A percentile compares a stretch with the other conserved stretches of the same genome.
phyloP scores from a whole-genome alignment of 2,888 invertebrate species.

The Argynnis bischoffii region DNA sequence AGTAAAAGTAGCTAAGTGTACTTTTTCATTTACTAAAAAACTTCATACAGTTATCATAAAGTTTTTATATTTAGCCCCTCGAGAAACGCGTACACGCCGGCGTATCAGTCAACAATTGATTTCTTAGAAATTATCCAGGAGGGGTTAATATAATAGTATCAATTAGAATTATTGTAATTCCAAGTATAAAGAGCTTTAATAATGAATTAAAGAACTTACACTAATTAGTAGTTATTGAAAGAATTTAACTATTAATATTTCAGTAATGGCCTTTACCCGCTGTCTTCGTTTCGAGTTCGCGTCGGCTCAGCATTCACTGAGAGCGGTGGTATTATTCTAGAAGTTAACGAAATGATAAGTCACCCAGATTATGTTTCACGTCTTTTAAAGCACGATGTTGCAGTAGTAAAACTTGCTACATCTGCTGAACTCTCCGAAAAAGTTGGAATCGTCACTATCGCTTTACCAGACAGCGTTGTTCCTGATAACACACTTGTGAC shows the following conservation, averaged over 20 bases:
- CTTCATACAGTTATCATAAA: too few species aligned
- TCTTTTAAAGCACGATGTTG: background rate
- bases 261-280: background rate
- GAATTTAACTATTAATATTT: background rate
- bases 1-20: too few species aligned
- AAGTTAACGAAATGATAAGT: background rate
- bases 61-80: too few species aligned
- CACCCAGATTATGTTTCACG: background rate
- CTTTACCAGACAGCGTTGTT: background rate
- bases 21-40: too few species aligned
- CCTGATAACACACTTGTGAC: conserved; percentile 3
- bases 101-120: too few species aligned
- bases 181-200: too few species aligned
- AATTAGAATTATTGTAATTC: too few species aligned
- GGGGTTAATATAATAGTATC: too few species aligned
- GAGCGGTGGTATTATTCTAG: background rate
- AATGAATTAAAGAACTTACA: too few species aligned
- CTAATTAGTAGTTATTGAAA: too few species aligned
- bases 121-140: too few species aligned
- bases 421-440: background rate
- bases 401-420: background rate
- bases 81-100: too few species aligned
- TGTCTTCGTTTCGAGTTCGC: background rate
- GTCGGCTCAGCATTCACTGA: background rate
- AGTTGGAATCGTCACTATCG: background rate